phyloP scores from a whole-genome alignment of 2,888 invertebrate genomes.

The Drosophila tanythrix region DNA sequence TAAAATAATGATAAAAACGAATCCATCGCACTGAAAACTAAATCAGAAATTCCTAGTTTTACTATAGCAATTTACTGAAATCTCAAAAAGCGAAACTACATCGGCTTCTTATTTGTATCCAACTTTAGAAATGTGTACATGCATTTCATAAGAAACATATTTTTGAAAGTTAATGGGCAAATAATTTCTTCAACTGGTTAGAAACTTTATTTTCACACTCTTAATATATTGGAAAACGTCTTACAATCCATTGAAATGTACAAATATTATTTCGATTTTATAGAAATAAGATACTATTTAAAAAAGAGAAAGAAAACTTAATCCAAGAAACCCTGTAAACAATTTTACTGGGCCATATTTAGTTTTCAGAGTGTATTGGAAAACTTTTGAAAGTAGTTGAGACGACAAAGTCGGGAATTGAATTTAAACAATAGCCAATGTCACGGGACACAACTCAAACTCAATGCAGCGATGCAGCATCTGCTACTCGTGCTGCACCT shows the following conservation, averaged over 20 bases:
- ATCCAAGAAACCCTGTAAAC: neutral
- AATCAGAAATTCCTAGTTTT: no score
- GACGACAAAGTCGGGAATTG: constrained; percentile 78
- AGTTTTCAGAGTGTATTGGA: constrained; percentile 1
- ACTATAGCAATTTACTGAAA: no score
- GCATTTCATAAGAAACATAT: no score
- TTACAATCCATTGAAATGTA: neutral
- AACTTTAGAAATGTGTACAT: no score
- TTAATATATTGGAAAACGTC: neutral
- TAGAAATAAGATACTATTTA: neutral
- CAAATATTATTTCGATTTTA: neutral
- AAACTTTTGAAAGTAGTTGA: constrained; percentile 77
- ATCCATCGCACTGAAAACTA: no score
- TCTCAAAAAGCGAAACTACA: no score
- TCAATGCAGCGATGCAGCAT: constrained; percentile 17
- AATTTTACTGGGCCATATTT: neutral
- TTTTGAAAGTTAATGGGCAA: neutral
- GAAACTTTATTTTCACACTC: neutral
- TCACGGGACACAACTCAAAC: constrained; percentile 60
- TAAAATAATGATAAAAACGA: no score
- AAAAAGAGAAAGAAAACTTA: neutral
- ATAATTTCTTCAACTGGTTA: neutral
- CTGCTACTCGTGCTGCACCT: constrained; percentile 9
- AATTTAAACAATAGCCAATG: constrained; percentile 76
- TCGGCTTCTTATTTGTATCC: no score